Percentiles rank a stretch among this genome's conserved stretches.
These are phyloP conservation scores for Drosophila testacea DNA, from an alignment of 2,888 invertebrate species.

Conservation along the genomic window DNA sequence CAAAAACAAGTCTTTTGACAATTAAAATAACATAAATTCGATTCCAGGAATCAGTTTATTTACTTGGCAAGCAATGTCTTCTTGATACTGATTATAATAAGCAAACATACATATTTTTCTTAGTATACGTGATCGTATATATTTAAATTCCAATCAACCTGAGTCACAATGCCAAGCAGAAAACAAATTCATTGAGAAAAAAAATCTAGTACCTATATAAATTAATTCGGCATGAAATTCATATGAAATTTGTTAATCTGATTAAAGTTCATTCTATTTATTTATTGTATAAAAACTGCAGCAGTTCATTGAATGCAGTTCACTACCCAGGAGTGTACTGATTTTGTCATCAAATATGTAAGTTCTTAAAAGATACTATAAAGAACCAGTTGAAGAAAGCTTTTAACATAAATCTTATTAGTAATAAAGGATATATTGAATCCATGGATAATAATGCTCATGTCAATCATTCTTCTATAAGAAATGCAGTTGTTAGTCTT, in stretches of 20 bases:
- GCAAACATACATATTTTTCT: background rate
- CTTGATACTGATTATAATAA: slow-evolving; percentile 1
- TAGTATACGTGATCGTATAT: slow-evolving; percentile 1
- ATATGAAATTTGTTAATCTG: slow-evolving; percentile 6
- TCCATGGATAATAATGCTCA: background rate
- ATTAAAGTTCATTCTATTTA: background rate
- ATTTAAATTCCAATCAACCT: slow-evolving; percentile 51
- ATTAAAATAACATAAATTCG: background rate
- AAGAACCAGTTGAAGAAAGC: no score
- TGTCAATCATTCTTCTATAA: background rate
- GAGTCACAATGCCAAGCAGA: slow-evolving; percentile 44
- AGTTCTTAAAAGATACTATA: no score
- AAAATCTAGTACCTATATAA: slow-evolving; percentile 13
- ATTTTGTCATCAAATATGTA: background rate
- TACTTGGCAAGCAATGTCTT: background rate
- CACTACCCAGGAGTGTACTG: no score
- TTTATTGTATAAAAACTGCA: slow-evolving; percentile 12
- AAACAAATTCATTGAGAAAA: slow-evolving; percentile 53
- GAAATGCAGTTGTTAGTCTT: background rate
- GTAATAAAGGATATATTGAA: no score
- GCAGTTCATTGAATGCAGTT: no score
- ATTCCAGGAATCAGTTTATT: slow-evolving; percentile 9
- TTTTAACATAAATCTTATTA: no score
- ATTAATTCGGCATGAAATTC: slow-evolving; percentile 8
- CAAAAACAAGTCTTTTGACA: slow-evolving; percentile 4